Evolutionary conservation across 1,140 invertebrate genomes (phyloP).

Genomic region (Conus ventricosus): DNA sequence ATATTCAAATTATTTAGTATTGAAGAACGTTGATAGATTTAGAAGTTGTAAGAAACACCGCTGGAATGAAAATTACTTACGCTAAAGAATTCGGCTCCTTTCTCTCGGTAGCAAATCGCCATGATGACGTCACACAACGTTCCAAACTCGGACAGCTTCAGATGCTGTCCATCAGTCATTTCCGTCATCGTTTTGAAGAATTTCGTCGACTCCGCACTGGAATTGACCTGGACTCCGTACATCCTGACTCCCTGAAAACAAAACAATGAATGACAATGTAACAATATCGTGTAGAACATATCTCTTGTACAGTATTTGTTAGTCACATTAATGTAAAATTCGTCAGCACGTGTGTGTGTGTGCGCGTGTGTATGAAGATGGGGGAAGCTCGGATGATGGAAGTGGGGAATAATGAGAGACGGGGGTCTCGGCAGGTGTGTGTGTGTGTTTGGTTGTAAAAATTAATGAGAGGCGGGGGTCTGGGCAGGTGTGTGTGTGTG

Average conservation of each 20-base stretch:
- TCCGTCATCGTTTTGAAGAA: conserved; percentile 51
- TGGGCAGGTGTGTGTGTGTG: no score
- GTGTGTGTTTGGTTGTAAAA: no score
- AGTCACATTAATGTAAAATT: no score
- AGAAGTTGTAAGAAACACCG: no score
- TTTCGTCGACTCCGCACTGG: background rate
- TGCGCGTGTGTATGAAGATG: no score
- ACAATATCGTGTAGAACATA: background rate
- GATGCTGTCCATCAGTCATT: conserved; percentile 48
- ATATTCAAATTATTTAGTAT: background rate
- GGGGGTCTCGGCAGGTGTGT: no score
- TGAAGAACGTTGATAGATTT: background rate
- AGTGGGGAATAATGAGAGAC: no score
- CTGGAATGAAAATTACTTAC: background rate
- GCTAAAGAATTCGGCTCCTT: conserved; percentile 24
- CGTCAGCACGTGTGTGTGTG: background rate
- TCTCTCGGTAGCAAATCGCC: conserved; percentile 60
- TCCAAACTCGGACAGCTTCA: conserved; percentile 51
- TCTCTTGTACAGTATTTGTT: no score
- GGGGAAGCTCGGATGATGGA: no score
- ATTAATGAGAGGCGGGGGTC: no score
- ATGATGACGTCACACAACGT: conserved; percentile 58
- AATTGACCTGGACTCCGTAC: conserved; percentile 52
- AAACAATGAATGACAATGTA: background rate
- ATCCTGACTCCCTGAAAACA: conserved; percentile 48